Conservation (phyloP, 2,113 vertebrate species). For the Prunella himalayana region DNA sequence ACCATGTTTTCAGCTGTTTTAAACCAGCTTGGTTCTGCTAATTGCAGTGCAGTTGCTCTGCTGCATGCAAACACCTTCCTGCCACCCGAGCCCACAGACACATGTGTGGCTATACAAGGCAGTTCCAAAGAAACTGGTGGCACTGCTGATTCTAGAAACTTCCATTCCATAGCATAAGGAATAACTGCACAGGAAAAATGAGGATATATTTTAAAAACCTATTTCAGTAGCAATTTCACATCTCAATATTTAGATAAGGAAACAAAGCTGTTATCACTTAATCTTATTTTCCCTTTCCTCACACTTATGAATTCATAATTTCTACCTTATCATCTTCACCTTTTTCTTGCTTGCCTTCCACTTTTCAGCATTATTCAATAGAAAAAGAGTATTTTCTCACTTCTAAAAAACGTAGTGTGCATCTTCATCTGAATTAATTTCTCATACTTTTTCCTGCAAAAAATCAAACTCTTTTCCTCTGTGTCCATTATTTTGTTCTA, state of each 20-base stretch:
- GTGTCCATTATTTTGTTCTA: background rate
- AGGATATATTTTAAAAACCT: background rate
- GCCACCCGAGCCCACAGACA: rapidly evolving
- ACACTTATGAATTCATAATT: background rate
- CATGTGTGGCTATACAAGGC: rapidly evolving
- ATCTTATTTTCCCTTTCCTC: background rate
- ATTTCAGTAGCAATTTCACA: background rate
- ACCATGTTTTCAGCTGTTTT: background rate
- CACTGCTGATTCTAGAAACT: background rate
- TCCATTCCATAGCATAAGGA: background rate
- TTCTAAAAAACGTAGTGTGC: background rate
- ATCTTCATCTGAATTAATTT: background rate
- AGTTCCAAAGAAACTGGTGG: background rate
- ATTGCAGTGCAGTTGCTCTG: background rate
- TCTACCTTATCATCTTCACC: background rate
- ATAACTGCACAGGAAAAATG: background rate
- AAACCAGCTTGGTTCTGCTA: background rate
- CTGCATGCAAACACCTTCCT: background rate
- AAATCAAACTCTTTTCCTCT: background rate
- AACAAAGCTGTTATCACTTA: background rate
- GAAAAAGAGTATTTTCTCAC: background rate
- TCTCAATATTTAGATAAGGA: background rate
- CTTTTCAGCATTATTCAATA: background rate
- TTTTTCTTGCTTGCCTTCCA: background rate
- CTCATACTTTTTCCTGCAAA: background rate